These are phyloP conservation scores for Eristalis intricaria DNA, from an alignment of 2,888 invertebrate genomes.

Conservation along the genomic window DNA sequence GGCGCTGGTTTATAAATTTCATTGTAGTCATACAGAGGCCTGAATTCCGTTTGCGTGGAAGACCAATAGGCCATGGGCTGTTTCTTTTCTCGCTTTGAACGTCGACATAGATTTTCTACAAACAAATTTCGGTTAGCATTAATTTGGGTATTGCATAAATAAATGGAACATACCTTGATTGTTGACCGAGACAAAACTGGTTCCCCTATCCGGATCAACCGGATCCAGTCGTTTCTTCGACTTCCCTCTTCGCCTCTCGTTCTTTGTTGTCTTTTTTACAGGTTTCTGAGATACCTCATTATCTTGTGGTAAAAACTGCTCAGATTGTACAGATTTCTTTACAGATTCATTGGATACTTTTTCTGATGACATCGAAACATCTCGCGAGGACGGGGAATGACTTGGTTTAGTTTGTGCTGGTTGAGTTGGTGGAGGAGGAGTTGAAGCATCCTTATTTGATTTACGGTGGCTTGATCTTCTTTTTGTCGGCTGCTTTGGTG, in stretches of 20 bases:
- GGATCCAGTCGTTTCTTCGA: neutral
- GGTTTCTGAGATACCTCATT: constrained; percentile 21
- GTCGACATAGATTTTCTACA: constrained; percentile 20
- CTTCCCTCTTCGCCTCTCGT: neutral
- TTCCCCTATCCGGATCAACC: constrained; percentile 40
- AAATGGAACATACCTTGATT: neutral
- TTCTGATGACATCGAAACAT: neutral
- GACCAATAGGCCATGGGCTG: constrained; percentile 47
- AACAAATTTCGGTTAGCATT: neutral
- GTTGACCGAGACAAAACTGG: neutral
- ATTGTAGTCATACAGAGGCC: constrained; percentile 1
- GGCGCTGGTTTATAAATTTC: neutral
- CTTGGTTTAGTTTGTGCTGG: neutral
- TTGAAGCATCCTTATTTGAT: neutral
- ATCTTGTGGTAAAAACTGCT: neutral
- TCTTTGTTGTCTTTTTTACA: neutral
- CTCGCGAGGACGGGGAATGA: neutral
- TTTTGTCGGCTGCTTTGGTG: neutral
- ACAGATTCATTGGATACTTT: neutral
- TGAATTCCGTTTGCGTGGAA: constrained; percentile 17
- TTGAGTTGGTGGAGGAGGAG: neutral
- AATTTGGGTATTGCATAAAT: neutral
- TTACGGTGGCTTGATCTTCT: neutral
- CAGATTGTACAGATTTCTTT: neutral
- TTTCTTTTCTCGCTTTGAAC: constrained; percentile 39